Conservation (phyloP, 2,888 invertebrate species). For the Eupithecia pulchellata region DNA sequence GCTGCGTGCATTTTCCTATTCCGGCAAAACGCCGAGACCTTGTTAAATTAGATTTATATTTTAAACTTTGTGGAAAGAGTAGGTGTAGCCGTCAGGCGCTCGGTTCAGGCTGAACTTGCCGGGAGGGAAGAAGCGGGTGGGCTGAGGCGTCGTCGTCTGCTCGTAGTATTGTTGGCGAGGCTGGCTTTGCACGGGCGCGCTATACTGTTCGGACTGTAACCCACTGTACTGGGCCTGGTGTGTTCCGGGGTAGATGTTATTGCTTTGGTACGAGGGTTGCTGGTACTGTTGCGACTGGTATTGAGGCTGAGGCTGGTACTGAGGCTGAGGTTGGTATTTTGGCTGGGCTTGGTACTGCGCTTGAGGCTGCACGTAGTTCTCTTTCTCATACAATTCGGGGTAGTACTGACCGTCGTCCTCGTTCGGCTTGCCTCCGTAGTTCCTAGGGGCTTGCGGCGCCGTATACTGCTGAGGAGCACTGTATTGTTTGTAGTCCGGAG, state of each 20-base stretch:
- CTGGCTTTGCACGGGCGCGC: constrained; percentile 45
- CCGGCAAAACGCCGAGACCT: constrained; percentile 71
- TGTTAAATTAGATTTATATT: constrained; percentile 67
- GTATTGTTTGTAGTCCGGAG: constrained; percentile 81
- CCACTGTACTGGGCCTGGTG: constrained; percentile 82
- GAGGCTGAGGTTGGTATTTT: constrained; percentile 53
- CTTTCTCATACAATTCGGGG: constrained; percentile 80
- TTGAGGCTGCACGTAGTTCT: constrained; percentile 63
- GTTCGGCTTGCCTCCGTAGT: constrained; percentile 77
- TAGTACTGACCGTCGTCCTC: constrained; percentile 83
- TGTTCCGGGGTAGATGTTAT: constrained; percentile 79
- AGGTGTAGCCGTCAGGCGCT: constrained; percentile 95
- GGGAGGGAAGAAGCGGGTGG: constrained; percentile 92
- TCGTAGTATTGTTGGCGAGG: constrained; percentile 80
- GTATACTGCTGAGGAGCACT: constrained; percentile 80
- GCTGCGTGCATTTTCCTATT: constrained; percentile 74
- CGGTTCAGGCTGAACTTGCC: constrained; percentile 94
- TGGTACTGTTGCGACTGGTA: constrained; percentile 50
- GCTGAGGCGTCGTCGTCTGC: constrained; percentile 88
- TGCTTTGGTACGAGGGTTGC: constrained; percentile 64
- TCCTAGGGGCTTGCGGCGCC: constrained; percentile 79
- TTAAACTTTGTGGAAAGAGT: constrained; percentile 90
- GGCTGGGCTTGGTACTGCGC: constrained; percentile 69
- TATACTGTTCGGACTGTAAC: constrained; percentile 69
- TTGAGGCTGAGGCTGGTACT: constrained; percentile 61